Evolutionary conservation across 2,797 vertebrate genomes (phyloP), one percentile per base, ranked within the genome.

Genomic region (Echeneis naucrates): DNA sequence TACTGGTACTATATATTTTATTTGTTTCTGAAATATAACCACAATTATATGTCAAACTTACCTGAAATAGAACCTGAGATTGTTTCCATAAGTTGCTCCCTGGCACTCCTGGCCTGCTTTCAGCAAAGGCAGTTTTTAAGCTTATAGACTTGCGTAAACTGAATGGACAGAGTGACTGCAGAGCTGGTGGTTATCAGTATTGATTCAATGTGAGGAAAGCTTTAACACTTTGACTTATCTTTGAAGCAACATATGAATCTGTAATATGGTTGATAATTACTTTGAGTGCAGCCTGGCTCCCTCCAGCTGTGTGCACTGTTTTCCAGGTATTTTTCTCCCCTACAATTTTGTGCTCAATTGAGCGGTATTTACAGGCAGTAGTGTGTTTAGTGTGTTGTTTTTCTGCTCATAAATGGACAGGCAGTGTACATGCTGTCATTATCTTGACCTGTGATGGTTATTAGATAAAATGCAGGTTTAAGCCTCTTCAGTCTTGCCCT

Each of bases 401-500:
- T 32, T 48, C 23, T 30, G 47, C 14, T 16, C 24, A 24, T 60
- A 50, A 74, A 72, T 48, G 8, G 57, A 38, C 17, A 11, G 16
- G 30, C 19, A 33, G 2, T 26, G 24, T 37, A 13, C 0, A 0
- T 12, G 0, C 33, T 14, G 51, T 60, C 50, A 33, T 83, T 26
- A 52, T 44, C 48, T 44, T 24, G 0, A 5, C n/a, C 4, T 19
- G n/a, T n/a, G n/a, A n/a, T n/a, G n/a, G n/a, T n/a, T n/a, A n/a
- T n/a, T n/a, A n/a, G n/a, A n/a, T 30, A 30, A 6, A 30, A 30
- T 30, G 30, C 30, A 30, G 30, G 3, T 30, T 30, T 30, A 30
- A 30, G 30, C 3, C 30, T 3, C 30, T 30, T 30, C 30, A 3
- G 30, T 6, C 3, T 30, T 6, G 30, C 6, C 30, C 3, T 30